Conservation (phyloP, 1,140 invertebrate genomes). For the Periplaneta americana region DNA sequence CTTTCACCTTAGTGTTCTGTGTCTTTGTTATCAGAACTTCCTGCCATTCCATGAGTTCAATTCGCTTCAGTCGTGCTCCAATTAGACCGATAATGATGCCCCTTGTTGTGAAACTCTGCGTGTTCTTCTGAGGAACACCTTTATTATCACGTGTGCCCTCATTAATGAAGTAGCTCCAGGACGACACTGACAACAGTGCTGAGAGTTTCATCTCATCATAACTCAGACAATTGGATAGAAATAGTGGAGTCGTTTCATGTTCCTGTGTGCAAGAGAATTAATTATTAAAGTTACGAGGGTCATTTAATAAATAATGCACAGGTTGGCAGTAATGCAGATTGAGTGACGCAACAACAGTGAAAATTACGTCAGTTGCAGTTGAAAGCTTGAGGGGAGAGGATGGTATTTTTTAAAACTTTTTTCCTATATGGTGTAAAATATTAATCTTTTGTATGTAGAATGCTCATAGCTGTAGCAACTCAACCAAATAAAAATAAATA, state of each 20-base stretch:
- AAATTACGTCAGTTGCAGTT: too few species aligned
- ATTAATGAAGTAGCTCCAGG: conserved; percentile 56
- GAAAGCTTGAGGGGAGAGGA: too few species aligned
- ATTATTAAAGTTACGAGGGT: too few species aligned
- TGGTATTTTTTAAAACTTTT: too few species aligned
- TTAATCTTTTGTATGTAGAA: too few species aligned
- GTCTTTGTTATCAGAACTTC: conserved; percentile 43
- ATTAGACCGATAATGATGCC: conserved; percentile 34
- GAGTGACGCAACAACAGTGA: too few species aligned
- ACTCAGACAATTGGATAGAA: conserved; percentile 34
- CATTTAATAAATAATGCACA: too few species aligned
- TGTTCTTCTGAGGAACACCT: conserved; percentile 32
- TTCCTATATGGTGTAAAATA: too few species aligned
- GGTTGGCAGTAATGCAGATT: too few species aligned
- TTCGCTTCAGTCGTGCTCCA: conserved; percentile 41
- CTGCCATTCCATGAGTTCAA: conserved; percentile 49
- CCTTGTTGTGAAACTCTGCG: neutral
- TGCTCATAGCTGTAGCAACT: too few species aligned
- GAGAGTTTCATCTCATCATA: conserved; percentile 57
- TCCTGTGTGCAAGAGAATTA: too few species aligned
- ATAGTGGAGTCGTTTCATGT: conserved; percentile 33
- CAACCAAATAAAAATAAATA: too few species aligned
- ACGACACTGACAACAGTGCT: conserved; percentile 52
- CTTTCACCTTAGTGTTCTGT: conserved; percentile 44
- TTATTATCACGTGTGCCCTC: conserved; percentile 53